Evolutionary conservation across 2,888 invertebrate genomes (phyloP).

Genomic region (Lathronympha strigana): DNA sequence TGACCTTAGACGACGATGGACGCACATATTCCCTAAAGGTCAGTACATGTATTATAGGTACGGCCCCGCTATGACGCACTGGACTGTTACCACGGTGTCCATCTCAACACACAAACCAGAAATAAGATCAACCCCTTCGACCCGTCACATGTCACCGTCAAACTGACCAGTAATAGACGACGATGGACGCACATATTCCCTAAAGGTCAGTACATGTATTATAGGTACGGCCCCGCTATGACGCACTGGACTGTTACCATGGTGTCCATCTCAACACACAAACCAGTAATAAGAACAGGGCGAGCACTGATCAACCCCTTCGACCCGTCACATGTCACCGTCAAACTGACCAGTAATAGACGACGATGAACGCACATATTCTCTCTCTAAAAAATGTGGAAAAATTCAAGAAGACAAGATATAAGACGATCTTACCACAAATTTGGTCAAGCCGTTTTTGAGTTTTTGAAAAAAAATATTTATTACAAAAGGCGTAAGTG

Average conservation of each 20-base stretch:
- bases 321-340: conserved; percentile 98
- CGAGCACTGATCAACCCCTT: conserved; percentile 98
- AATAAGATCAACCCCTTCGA: conserved; percentile 98
- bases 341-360: conserved; percentile 97
- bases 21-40: conserved; percentile 98
- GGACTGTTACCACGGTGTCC: background rate
- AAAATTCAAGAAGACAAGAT: too few relatives aligned
- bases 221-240: too few relatives aligned
- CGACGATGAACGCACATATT: conserved; percentile 99
- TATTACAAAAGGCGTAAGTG: too few relatives aligned
- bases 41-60: conserved; percentile 21
- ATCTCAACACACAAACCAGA: conserved; percentile 75
- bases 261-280: conserved; percentile 73
- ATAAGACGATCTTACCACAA: too few relatives aligned
- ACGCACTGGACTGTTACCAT: conserved; percentile 71
- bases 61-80: background rate
- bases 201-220: too few relatives aligned
- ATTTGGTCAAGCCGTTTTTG: too few relatives aligned
- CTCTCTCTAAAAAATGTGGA: too few relatives aligned
- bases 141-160: conserved; percentile 98
- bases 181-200: conserved; percentile 99
- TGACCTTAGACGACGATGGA: conserved; percentile 98
- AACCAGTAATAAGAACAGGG: conserved; percentile 88
- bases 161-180: conserved; percentile 96
- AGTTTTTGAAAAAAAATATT: too few relatives aligned